These are phyloP conservation scores for Micrasema longulum DNA, from an alignment of 1,140 invertebrate genomes.

Conservation along the genomic window DNA sequence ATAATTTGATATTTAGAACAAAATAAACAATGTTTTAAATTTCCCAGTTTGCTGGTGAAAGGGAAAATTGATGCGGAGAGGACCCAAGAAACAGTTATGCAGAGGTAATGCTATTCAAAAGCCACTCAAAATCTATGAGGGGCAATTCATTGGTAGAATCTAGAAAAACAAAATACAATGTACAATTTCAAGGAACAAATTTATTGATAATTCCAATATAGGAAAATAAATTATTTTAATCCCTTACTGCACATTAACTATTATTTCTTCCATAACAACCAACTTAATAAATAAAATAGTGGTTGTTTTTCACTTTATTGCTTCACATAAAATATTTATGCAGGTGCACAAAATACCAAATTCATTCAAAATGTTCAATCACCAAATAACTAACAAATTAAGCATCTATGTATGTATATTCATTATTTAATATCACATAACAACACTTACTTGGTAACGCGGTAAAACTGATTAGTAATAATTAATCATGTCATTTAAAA, in stretches of 20 bases:
- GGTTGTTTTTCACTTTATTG: too few relatives aligned
- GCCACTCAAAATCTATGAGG: conserved; percentile 69
- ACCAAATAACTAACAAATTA: too few relatives aligned
- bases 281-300: too few relatives aligned
- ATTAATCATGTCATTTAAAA: too few relatives aligned
- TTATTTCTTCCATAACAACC: too few relatives aligned
- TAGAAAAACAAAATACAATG: conserved; percentile 54
- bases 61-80: conserved; percentile 50
- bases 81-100: conserved; percentile 60
- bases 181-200: conserved; percentile 31
- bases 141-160: conserved; percentile 68
- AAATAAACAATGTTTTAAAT: neutral
- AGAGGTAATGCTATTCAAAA: conserved; percentile 64
- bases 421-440: too few relatives aligned
- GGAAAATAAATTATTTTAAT: conserved; percentile 21
- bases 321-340: too few relatives aligned
- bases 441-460: too few relatives aligned
- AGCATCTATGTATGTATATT: too few relatives aligned
- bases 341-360: too few relatives aligned
- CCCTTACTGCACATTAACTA: conserved; percentile 28
- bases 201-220: conserved; percentile 9
- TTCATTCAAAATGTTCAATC: too few relatives aligned
- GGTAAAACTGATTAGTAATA: too few relatives aligned
- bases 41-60: neutral
- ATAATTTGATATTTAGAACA: conserved; percentile 2